These are phyloP conservation scores for Otolemur garnettii DNA, from an alignment of 2,113 vertebrate genomes.

Conservation along the genomic window DNA sequence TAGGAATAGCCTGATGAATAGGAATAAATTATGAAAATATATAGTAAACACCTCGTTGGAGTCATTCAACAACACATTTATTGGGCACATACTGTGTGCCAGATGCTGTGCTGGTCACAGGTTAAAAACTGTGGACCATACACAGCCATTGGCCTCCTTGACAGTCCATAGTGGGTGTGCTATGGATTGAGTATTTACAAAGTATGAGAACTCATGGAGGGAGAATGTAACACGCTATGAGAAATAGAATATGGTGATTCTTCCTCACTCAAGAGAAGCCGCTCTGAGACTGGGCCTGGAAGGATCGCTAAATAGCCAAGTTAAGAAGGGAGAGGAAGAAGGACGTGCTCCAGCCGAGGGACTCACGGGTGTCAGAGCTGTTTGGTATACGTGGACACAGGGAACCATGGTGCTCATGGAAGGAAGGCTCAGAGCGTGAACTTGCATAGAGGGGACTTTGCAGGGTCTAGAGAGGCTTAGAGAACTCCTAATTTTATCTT, in stretches of 20 bases:
- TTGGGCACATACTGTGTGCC: not conserved
- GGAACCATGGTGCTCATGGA: not conserved
- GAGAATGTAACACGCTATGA: not conserved
- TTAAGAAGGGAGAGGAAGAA: not conserved
- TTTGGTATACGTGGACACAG: not conserved
- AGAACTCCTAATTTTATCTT: not conserved
- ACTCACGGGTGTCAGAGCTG: accelerated
- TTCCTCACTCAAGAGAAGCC: not conserved
- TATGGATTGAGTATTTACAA: not conserved
- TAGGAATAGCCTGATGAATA: not conserved
- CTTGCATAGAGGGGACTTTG: not conserved
- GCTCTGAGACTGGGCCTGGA: not conserved
- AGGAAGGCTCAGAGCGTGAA: not conserved
- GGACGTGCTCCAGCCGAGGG: accelerated
- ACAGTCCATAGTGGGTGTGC: not conserved
- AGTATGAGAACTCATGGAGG: not conserved
- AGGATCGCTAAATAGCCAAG: not conserved
- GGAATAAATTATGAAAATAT: not conserved
- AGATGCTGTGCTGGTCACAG: not conserved
- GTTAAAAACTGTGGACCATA: not conserved
- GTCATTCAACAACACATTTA: not conserved
- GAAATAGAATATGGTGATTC: not conserved
- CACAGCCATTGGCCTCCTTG: not conserved
- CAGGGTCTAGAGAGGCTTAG: not conserved
- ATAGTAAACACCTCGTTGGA: not conserved